Evolutionary conservation across 2,797 vertebrate species (phyloP), one percentile per base, ranked within the genome.

Genomic region (Moxostoma hubbsi): DNA sequence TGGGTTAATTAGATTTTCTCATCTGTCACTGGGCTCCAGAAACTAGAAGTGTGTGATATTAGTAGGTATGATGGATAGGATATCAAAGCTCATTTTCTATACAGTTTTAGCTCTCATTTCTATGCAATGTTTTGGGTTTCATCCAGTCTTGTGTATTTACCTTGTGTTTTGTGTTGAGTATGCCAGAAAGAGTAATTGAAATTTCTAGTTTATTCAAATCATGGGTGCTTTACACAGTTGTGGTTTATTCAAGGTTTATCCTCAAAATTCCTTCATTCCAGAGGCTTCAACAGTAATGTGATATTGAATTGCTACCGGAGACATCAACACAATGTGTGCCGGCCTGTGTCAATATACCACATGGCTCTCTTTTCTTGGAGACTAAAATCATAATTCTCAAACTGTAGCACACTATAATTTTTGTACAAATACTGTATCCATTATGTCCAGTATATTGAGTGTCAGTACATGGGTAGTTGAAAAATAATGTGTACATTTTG

Each of bases 241-340:
- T 55, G 8, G 4, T 64, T 54, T 62, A 18, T 73, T 45, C 8
- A 74, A 63, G 9, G 49, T 74, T 64, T 75, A 59, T 47, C 49
- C 43, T 65, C 11, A 46, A 75, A 65, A 65, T 65, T 53, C 61
- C 9, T 64, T 75, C 61, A 18, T 75, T 75, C 24, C 61, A 46
- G 49, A 64, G 46, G 73, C 49, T 64, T 64, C 36, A 24, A 45
- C 50, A 6, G 7, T 24, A 7, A 18, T 54, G n/a, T 75, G 24
- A 13, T 54, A 54, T 53, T 75, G 49, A 64, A 9, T n/a, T 62
- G 46, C 16, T 50, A 11, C 9, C 12, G 24, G 15, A 49, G 24
- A 61, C 15, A 1, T n/a, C 13, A 11, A 57, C 9, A 45, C 36
- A 45, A 5, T 71, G 9, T 73, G 16, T 7, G 36, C 36, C 36